Evolutionary conservation across 2,113 vertebrate species (phyloP).

Genomic region (Lamprotornis superbus): DNA sequence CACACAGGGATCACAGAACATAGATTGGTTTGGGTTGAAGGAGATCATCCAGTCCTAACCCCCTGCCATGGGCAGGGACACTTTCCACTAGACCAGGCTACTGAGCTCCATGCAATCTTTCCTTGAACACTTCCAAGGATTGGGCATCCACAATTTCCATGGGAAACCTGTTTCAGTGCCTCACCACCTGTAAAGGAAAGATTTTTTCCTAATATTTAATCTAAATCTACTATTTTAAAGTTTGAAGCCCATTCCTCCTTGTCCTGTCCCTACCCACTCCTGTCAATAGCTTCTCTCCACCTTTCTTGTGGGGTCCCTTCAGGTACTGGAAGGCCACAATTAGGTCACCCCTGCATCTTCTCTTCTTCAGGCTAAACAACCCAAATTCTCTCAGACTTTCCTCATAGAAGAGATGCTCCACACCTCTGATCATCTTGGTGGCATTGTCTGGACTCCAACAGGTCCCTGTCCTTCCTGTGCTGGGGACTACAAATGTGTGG

Average conservation of each 20-base stretch:
- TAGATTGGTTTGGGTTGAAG: neutral
- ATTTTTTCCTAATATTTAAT: neutral
- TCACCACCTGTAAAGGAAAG: neutral
- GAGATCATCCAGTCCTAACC: neutral
- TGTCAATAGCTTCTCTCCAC: neutral
- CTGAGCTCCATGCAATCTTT: neutral
- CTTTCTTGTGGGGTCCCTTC: neutral
- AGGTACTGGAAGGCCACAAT: neutral
- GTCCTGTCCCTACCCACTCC: neutral
- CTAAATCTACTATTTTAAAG: neutral
- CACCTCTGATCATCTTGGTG: neutral
- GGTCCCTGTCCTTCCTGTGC: neutral
- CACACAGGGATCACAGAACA: neutral
- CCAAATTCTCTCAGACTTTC: neutral
- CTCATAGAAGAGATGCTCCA: neutral
- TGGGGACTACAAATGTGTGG: neutral
- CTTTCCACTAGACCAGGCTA: neutral
- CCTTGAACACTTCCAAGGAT: neutral
- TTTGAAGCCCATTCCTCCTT: neutral
- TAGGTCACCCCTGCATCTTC: neutral
- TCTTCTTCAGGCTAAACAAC: neutral
- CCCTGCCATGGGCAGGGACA: rapidly evolving
- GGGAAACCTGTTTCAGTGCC: neutral
- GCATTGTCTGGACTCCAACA: too few relatives aligned
- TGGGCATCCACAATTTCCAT: neutral